Base-by-base conservation (phyloP, 53 echinoderm and acorn worm species). In the Apostichopus leukothele region DNA sequence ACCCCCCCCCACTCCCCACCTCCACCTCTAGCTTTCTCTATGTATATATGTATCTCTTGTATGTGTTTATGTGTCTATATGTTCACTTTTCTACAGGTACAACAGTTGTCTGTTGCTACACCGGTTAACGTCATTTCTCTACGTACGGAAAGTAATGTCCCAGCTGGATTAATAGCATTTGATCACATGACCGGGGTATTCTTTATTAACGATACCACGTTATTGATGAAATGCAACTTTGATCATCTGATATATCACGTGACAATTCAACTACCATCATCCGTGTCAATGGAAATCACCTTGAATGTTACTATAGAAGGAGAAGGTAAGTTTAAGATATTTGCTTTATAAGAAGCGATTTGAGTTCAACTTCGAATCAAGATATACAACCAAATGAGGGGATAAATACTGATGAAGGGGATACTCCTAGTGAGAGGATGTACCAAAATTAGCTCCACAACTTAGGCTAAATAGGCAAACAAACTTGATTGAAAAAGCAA, bases 151-250 rank as follows among this genome's bases (percentile, higher is more conserved):
- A n/a, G 51, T 57, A 5, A 16, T 8, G 51, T 51, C 19, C 81
- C 81, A 18, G 81, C 19, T 19, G 81, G 81, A 54, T 51, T 81
- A 6, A 50, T 81, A 21, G 19, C 60, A 5, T 52, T 81, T 22
- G 81, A 81, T 52, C 19, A 11, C 39, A 51, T 50, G 59, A 81
- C 81, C 13, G 81, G 57, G 4, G 59, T 81, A 11, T 81, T 81
- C 21, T 81, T 52, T 23, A 55, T 81, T 5, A 20, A 81, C 52
- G 57, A 81, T 19, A 54, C 81, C 2, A 20, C 7, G 16, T 59
- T 54, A 22, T 81, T 59, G n/a, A 11, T 9, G 3, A 54, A 54
- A 22, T 81, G 54, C 7, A 6, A 59, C 71, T 71, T 71, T 19
- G 71, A 71, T 71, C 71, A 71, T 5, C n/a, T 71, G 71, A 71